Evolutionary conservation across 2,797 vertebrate species (phyloP), one percentile per base, ranked within the genome.

Genomic region (Malurus splendens): DNA sequence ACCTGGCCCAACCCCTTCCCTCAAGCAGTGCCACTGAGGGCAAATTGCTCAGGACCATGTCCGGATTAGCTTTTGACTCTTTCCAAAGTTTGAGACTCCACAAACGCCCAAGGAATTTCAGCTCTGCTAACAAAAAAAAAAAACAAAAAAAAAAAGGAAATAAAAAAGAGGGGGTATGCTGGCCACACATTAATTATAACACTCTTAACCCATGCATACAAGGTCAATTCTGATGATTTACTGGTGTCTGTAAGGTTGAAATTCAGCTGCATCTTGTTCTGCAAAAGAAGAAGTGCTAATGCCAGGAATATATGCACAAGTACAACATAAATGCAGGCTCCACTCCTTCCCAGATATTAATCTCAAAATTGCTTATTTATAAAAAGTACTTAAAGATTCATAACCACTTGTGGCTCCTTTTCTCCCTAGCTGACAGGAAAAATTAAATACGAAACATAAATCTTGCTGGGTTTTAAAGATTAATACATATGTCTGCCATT

Each of bases 291-390:
- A 30, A 67, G 25, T 47, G 30, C 28, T 60, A 71, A 54, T 44
- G 13, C 45, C 19, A 82, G 28, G 15, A 86, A 76, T 41, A 50
- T 18, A 74, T 36, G 48, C 4, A 1, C 28, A 45, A 85, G 33
- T 36, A 64, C 18, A 74, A 61, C 20, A 61, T 25, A 79, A 73
- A 70, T 19, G 44, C 18, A 82, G 56, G 42, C 41, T 75, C 51
- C n/a, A 18, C 18, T 82, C 66, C 23, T 88, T 92, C 39, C 48
- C 45, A 52, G 27, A 85, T 39, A 77, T 33, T 88, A 82, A 65
- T 67, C 60, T 72, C 14, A 6, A 66, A 95, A 91, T 64, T 65
- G 25, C 36, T 86, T 71, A 88, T 89, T 87, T 79, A 92, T 84
- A 74, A 89, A 85, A 89, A 73, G 6, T 56, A 74, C 56, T 77